Base-by-base conservation (phyloP, 2,797 vertebrate genomes). In the Streptopelia turtur region DNA sequence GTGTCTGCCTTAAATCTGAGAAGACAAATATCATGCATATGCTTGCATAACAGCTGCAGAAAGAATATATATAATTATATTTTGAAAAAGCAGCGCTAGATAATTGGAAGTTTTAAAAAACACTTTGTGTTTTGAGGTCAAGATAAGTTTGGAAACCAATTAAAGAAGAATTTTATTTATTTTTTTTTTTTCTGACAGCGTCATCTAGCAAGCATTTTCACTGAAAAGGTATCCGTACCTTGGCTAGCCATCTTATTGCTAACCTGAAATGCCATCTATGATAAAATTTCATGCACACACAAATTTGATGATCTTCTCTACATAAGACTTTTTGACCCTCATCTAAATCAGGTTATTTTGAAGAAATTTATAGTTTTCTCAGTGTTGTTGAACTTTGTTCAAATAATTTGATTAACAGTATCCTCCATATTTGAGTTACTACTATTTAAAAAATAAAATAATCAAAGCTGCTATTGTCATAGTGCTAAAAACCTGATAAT, bases 61-160 rank as follows among this genome's bases (percentile, higher is more conserved):
- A 88, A 41, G 6, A 75, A 70, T 13, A 30, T 11, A 66, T 6
- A 10, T 14, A 47, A 5, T 63, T 57, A 77, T 66, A 45, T 37
- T 43, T 24, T 50, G 8, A n/a, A 63, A 72, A 82, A 28, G 28
- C 18, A 43, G 11, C 43, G 11, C 11, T 43, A 76, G 37, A 61
- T 88, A 87, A 83, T 71, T 87, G 84, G 55, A 93, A 66, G 37
- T 55, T 83, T 94, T 69, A 78, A 69, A 14, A 63, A 84, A 68
- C 55, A 24, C 30, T 60, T 93, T 69, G 82, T 1, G 0, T 81
- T 85, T 63, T 78, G 57, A 95, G 70, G 77, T 90, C 87, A 95
- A 77, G 47, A 55, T 76, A 92, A 87, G 65, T 84, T 94, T 96
- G 74, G 56, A 94, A 90, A 21, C 33, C 22, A 94, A 30, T 90